A percentile compares a stretch with the other conserved stretches of the same genome.
Conservation (phyloP, 2,888 invertebrate genomes). For the Eupithecia subfuscata region DNA sequence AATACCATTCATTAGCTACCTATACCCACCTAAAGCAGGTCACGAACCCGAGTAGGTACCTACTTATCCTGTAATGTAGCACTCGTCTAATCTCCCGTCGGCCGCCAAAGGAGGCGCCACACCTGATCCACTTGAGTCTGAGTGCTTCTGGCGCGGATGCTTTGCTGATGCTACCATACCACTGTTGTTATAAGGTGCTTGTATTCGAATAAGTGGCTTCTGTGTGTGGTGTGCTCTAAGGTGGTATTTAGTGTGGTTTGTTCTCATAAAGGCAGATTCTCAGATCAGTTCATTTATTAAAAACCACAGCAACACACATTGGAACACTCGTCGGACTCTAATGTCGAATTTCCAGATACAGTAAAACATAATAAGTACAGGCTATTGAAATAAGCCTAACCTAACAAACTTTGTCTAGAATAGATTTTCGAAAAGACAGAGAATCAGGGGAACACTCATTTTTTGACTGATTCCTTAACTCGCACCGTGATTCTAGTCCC, state of each 20-base stretch:
- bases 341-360: too few species aligned
- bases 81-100: conserved; percentile 47
- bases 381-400: too few species aligned
- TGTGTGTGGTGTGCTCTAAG: neutral
- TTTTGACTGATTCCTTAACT: too few species aligned
- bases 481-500: too few species aligned
- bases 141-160: conserved; percentile 18
- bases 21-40: neutral
- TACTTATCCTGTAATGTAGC: conserved; percentile 31
- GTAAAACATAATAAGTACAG: too few species aligned
- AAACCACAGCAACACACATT: too few species aligned
- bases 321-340: too few species aligned
- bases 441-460: too few species aligned
- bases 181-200: neutral
- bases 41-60: conserved; percentile 10
- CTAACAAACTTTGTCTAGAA: too few species aligned
- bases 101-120: conserved; percentile 66
- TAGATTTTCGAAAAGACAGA: too few species aligned
- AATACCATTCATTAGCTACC: neutral
- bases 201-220: neutral
- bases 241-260: neutral
- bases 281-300: too few species aligned
- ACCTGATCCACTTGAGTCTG: conserved; percentile 61
- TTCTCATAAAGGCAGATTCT: neutral
- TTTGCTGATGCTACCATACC: neutral